Base-by-base conservation (phyloP, 1,140 invertebrate genomes). In the Drosophila sulfurigaster region DNA sequence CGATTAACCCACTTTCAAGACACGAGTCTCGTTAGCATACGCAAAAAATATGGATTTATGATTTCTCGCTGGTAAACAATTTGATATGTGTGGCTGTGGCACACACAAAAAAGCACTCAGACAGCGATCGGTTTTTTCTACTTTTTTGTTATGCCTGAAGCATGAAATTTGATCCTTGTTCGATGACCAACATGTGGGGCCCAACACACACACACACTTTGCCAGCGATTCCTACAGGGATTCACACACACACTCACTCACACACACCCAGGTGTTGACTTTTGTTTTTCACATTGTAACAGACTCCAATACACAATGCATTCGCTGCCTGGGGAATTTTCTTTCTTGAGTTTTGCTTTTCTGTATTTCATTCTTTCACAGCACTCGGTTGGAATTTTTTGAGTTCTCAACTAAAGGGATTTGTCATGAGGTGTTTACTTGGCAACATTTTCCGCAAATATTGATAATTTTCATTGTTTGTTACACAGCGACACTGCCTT, bases 401-500 rank as follows among this genome's bases (percentile, higher is more conserved):
- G 48, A 73, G 57, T 32, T 67, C 15, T 48, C 30, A 56, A 56
- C 48, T 58, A 25, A 38, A 52, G 41, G 54, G 69, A 76, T 70
- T 73, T 68, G 46, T 54, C n/a, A 48, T 43, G 13, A 66, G 62
- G 5, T 73, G 58, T 63, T 65, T 58, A 59, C 64, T 67, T 58
- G 65, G 35, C 81, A 83, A 71, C 48, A 68, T 73, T 79, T 77
- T 63, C 43, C 38, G 69, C 64, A 83, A 78, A 75, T 75, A 75
- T 78, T 81, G 72, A 70, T 83, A 38, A 49, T 67, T 68, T 64
- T 74, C 13, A 69, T 67, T 70, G 51, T 66, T 83, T 80, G 35
- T 45, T 58, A 8, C 49, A 57, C 64, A 52, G 69, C 38, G 64
- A 59, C 32, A 1, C 66, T 64, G 43, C n/a, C 15, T n/a, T 75